Evolutionary conservation across 2,797 vertebrate species (phyloP).

Genomic region (Tapera naevia): DNA sequence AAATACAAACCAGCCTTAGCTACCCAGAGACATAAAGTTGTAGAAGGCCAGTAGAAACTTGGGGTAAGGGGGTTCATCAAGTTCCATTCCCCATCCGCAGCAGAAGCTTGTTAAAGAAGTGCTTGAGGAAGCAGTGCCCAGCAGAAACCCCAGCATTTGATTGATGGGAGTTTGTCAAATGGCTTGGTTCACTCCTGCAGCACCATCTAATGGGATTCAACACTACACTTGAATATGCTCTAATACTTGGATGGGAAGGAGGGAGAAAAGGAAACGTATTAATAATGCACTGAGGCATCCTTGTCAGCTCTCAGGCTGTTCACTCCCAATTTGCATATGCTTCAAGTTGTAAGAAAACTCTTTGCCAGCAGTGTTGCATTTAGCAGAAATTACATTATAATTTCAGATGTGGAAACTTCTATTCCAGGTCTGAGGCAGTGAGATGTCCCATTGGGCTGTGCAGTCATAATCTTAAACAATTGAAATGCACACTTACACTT

Average conservation of each 20-base stretch:
- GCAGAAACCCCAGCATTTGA: background rate
- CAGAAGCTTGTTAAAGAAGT: background rate
- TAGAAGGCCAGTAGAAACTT: rapidly evolving
- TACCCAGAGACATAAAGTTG: background rate
- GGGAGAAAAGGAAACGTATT: background rate
- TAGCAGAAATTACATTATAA: conserved; percentile 67
- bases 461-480: conserved; percentile 37
- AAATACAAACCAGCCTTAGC: background rate
- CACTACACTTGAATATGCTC: rapidly evolving
- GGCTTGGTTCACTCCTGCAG: background rate
- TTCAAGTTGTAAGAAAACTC: conserved; percentile 32
- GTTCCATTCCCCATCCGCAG: background rate
- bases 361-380: conserved; percentile 31
- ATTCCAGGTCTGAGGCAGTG: conserved; percentile 6
- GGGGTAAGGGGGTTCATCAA: rapidly evolving
- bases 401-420: conserved; percentile 57
- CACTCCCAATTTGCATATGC: background rate
- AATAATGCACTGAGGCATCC: background rate
- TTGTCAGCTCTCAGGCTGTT: conserved; percentile 6
- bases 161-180: background rate
- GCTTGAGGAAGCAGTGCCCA: background rate
- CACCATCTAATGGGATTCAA: background rate
- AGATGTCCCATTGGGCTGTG: background rate
- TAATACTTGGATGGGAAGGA: background rate
- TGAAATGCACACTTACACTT: conserved; percentile 25